phyloP scores from a whole-genome alignment of 2,797 vertebrate species.

The Antennarius maculatus region DNA sequence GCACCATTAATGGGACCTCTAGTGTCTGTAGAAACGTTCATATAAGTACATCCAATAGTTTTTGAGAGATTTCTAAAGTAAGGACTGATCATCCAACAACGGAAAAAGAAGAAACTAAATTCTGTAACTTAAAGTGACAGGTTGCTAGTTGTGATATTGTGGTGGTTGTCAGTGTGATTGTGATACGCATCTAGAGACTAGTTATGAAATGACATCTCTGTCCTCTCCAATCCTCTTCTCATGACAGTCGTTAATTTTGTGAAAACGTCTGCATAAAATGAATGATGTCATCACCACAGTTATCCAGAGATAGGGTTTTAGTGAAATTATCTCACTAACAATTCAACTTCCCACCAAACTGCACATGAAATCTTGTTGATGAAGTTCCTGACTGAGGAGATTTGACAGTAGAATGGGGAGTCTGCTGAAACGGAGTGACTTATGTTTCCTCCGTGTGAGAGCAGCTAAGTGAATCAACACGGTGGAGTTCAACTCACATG shows the following conservation, averaged over 20 bases:
- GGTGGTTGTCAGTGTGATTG: too few species aligned
- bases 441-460: conserved; percentile 20
- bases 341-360: conserved; percentile 25
- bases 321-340: conserved; percentile 11
- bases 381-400: conserved; percentile 2
- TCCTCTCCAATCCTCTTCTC: background rate
- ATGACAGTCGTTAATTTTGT: background rate
- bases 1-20: too few species aligned
- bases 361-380: conserved; percentile 19
- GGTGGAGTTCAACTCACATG: conserved; percentile 15
- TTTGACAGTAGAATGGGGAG: conserved; percentile 20
- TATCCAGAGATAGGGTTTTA: conserved; percentile 26
- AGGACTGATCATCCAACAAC: background rate
- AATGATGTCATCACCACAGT: background rate
- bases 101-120: background rate
- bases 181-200: background rate
- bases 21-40: background rate
- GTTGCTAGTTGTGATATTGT: too few species aligned
- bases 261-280: background rate
- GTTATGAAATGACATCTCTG: background rate
- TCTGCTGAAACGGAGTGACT: conserved; percentile 19
- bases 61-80: background rate
- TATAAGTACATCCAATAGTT: background rate
- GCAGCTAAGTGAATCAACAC: conserved; percentile 20
- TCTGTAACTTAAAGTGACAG: background rate